A percentile compares a stretch with the other conserved stretches of the same genome.
These are phyloP conservation scores for Theocolax elegans DNA, from an alignment of 1,140 invertebrate genomes.

Conservation along the genomic window DNA sequence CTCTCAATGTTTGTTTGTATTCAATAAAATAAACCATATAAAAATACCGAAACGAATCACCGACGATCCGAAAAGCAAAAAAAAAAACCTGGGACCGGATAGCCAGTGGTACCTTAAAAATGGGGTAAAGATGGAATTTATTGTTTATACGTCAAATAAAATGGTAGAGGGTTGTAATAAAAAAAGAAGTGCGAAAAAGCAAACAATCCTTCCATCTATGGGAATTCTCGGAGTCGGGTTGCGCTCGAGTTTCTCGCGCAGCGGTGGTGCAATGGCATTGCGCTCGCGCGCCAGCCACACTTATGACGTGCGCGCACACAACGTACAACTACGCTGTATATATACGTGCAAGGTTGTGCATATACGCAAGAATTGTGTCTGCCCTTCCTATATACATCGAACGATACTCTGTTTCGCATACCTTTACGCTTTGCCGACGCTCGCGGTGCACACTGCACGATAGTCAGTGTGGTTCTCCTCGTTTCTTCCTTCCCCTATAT, in stretches of 20 bases:
- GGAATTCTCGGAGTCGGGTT: slow-evolving; percentile 51
- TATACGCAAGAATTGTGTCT: slow-evolving; percentile 7
- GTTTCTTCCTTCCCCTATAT: neutral
- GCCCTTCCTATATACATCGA: slow-evolving; percentile 44
- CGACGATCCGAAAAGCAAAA: too few species aligned
- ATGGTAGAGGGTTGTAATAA: neutral
- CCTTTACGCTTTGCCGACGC: slow-evolving; percentile 49
- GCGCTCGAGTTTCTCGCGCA: slow-evolving; percentile 23
- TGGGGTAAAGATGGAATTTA: neutral
- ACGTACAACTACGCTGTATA: slow-evolving; percentile 37
- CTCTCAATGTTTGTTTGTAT: too few species aligned
- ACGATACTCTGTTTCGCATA: too few species aligned
- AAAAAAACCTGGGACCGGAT: too few species aligned
- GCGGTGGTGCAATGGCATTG: neutral
- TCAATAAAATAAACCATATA: too few species aligned
- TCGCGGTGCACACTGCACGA: neutral
- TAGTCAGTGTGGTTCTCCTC: too few species aligned
- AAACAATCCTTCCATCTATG: slow-evolving; percentile 51
- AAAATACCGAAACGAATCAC: too few species aligned
- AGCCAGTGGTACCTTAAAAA: too few species aligned
- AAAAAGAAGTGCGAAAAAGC: slow-evolving; percentile 19
- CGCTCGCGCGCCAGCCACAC: slow-evolving; percentile 58
- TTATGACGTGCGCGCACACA: slow-evolving; percentile 55
- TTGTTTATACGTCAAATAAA: slow-evolving; percentile 5
- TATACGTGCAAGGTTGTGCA: slow-evolving; percentile 12